phyloP scores from a whole-genome alignment of 2,113 vertebrate genomes.

The Thermophis baileyi region DNA sequence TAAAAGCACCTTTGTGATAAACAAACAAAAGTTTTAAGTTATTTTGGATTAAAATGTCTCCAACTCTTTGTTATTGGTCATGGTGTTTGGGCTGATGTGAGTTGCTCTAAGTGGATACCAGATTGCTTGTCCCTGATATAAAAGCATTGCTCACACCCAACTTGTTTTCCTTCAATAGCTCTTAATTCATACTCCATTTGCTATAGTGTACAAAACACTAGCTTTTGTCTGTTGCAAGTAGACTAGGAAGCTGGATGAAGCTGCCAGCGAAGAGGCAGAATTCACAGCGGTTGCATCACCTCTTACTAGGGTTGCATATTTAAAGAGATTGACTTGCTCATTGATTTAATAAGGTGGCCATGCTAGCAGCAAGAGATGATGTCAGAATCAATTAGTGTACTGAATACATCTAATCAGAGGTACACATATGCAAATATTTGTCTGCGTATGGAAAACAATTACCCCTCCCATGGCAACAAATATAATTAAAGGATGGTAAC shows the following conservation, averaged over 20 bases:
- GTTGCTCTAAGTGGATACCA: not conserved
- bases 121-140: not conserved
- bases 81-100: not conserved
- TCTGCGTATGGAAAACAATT: not conserved
- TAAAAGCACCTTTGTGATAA: too few species aligned
- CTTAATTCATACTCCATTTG: not conserved
- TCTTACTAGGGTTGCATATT: not conserved
- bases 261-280: not conserved
- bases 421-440: not conserved
- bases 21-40: not conserved
- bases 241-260: not conserved
- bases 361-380: not conserved
- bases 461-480: not conserved
- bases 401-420: not conserved
- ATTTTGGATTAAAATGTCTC: not conserved
- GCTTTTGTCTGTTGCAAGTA: not conserved
- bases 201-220: not conserved
- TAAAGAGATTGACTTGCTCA: not conserved
- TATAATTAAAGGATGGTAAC: not conserved
- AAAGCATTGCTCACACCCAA: not conserved
- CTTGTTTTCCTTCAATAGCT: not conserved
- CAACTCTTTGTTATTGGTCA: not conserved
- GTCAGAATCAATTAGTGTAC: not conserved
- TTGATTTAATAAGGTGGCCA: not conserved
- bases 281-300: not conserved